A percentile compares a stretch with the other conserved stretches of the same genome.
phyloP scores from a whole-genome alignment of 2,888 invertebrate genomes.

The Herminia tarsipennalis region DNA sequence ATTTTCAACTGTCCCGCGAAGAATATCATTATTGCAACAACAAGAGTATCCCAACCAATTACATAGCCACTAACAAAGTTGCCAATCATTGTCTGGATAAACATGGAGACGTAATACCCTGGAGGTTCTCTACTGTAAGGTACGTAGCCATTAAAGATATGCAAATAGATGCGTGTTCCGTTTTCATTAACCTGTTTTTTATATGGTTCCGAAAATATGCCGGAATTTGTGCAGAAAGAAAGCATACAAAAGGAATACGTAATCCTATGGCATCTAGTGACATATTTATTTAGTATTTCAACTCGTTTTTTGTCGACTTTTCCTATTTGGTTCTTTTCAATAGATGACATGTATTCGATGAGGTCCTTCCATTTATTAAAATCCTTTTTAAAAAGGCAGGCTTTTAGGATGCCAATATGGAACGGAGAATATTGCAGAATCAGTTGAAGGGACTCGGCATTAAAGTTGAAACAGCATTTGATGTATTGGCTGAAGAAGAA shows the following conservation, averaged over 20 bases:
- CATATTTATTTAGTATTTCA: conserved; percentile 50
- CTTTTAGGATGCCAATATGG: conserved; percentile 63
- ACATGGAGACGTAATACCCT: conserved; percentile 63
- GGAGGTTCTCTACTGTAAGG: conserved; percentile 60
- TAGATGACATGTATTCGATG: conserved; percentile 56
- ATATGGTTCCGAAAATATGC: conserved; percentile 64
- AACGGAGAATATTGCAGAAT: conserved; percentile 67
- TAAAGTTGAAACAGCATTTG: conserved; percentile 53
- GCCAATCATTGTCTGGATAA: conserved; percentile 60
- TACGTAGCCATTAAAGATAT: conserved; percentile 64
- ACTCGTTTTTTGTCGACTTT: conserved; percentile 37
- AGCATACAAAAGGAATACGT: conserved; percentile 62
- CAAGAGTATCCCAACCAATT: conserved; percentile 65
- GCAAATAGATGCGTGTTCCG: conserved; percentile 55
- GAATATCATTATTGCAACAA: conserved; percentile 67
- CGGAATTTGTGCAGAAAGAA: conserved; percentile 57
- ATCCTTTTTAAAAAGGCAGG: conserved; percentile 58
- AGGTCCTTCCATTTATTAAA: conserved; percentile 57
- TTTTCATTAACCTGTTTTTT: conserved; percentile 55
- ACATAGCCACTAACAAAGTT: conserved; percentile 59
- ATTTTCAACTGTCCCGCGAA: conserved; percentile 67
- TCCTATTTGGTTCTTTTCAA: conserved; percentile 52
- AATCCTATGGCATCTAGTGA: conserved; percentile 54
- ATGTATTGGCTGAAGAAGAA: conserved; percentile 65
- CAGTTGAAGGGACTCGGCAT: conserved; percentile 48